phyloP scores from a whole-genome alignment of 2,113 vertebrate genomes.

The Hylia prasina region DNA sequence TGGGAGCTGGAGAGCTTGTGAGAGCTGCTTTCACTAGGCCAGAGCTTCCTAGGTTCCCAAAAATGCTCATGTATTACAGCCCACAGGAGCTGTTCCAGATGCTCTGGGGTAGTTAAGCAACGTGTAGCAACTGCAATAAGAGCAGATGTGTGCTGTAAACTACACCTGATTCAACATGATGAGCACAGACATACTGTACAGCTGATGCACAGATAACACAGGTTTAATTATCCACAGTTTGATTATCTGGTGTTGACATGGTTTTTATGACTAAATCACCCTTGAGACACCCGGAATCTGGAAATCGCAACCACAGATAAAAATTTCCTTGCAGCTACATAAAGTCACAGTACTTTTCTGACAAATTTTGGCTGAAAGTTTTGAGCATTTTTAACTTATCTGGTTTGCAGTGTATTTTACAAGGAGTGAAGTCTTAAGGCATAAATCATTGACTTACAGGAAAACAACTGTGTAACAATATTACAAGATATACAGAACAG shows the following conservation, averaged over 20 bases:
- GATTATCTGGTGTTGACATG: constrained; percentile 24
- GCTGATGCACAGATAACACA: not conserved
- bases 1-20: not conserved
- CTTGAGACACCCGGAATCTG: not conserved
- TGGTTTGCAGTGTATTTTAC: constrained; percentile 29
- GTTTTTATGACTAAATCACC: constrained; percentile 46
- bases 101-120: not conserved
- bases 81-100: constrained; percentile 2
- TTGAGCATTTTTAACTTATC: constrained; percentile 46
- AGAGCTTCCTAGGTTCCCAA: not conserved
- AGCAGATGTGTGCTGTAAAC: constrained; percentile 17
- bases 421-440: constrained; percentile 25
- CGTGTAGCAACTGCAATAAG: not conserved
- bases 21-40: not conserved
- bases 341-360: constrained; percentile 11
- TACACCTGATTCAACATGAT: not conserved
- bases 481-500: constrained; percentile 58
- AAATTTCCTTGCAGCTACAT: constrained; percentile 33
- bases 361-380: constrained; percentile 37
- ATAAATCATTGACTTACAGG: constrained; percentile 60
- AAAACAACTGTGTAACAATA: constrained; percentile 62
- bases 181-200: not conserved
- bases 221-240: constrained; percentile 13
- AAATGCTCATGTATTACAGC: not conserved
- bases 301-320: constrained; percentile 37